Evolutionary conservation across 1,140 invertebrate species (phyloP), one percentile per base, ranked within the genome.

Genomic region (Leptinotarsa texana): DNA sequence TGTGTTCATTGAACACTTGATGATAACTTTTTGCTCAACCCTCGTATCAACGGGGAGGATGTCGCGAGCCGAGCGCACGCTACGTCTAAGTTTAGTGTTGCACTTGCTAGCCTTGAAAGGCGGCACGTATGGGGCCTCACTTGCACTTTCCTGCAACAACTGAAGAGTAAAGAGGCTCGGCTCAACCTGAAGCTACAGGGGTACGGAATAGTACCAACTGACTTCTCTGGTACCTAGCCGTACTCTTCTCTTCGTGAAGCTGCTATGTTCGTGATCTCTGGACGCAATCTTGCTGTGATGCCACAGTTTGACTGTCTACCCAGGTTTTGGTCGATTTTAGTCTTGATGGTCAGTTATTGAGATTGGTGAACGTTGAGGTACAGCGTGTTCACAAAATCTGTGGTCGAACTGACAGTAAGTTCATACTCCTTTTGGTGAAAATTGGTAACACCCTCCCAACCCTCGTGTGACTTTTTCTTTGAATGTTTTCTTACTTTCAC

Each of bases 31-130:
- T 18, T 18, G 5, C n/a, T 57, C 66, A 11, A 13, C 33, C 33
- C 66, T 49, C 24, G 24, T 42, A 42, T 47, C 24, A 42, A 24
- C 24, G 42, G 66, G 66, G 18, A 68, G 15, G 70, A 72, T 74
- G 79, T 79, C 81, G 81, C 81, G 80, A 81, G 80, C 81, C 79
- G 62, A 80, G 76, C 79, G 79, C 76, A 77, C 81, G 80, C 81
- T 79, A 68, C 74, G 75, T 73, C 76, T 72, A 57, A 80, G 81
- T 75, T 76, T 78, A 80, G 77, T 77, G 75, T 74, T 80, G 77
- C 78, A 83, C 77, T 80, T 75, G 81, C 65, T 80, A 82, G 69
- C 83, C 83, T 84, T 84, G 83, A 83, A 84, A 80, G 81, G 80
- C 82, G 79, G 79, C 82, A 75, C 80, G 79, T 81, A 80, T 78